These are phyloP conservation scores for Caenorhabditis zanzibari DNA, from an alignment of 2,888 invertebrate species.

Conservation along the genomic window DNA sequence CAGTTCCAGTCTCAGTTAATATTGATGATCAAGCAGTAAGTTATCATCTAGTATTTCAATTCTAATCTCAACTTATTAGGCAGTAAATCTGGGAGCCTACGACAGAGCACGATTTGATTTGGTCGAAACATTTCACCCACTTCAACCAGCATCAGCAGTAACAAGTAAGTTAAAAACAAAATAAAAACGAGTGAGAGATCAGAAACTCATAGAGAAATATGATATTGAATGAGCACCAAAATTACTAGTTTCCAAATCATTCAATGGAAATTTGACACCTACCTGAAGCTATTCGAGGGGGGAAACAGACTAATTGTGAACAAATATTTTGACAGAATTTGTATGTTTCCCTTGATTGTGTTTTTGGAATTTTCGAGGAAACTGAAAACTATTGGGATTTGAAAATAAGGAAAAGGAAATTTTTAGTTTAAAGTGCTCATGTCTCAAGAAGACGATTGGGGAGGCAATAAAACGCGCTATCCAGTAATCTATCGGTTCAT, in stretches of 20 bases:
- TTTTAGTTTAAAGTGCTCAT: background rate
- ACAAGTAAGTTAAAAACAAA: constrained; percentile 59
- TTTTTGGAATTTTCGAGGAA: constrained; percentile 5
- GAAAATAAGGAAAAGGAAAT: background rate
- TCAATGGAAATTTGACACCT: constrained; percentile 50
- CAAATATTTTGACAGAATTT: constrained; percentile 52
- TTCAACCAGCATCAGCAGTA: constrained; percentile 70
- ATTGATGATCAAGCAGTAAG: constrained; percentile 65
- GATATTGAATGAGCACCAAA: constrained; percentile 23
- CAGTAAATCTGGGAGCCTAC: constrained; percentile 71
- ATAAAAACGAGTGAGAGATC: constrained; percentile 11
- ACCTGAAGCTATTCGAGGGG: constrained; percentile 32
- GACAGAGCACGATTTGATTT: constrained; percentile 73
- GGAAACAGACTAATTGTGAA: constrained; percentile 53
- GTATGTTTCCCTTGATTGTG: constrained; percentile 1
- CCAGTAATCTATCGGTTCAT: no score
- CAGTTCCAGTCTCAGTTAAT: constrained; percentile 59
- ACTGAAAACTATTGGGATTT: constrained; percentile 6
- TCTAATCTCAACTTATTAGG: constrained; percentile 48
- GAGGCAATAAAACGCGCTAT: background rate
- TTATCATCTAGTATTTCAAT: background rate
- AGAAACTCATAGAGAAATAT: constrained; percentile 32
- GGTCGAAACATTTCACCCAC: constrained; percentile 71
- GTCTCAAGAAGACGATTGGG: background rate
- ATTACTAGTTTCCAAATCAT: constrained; percentile 44